phyloP scores from a whole-genome alignment of 2,888 invertebrate genomes.

The Chirona hameri region DNA sequence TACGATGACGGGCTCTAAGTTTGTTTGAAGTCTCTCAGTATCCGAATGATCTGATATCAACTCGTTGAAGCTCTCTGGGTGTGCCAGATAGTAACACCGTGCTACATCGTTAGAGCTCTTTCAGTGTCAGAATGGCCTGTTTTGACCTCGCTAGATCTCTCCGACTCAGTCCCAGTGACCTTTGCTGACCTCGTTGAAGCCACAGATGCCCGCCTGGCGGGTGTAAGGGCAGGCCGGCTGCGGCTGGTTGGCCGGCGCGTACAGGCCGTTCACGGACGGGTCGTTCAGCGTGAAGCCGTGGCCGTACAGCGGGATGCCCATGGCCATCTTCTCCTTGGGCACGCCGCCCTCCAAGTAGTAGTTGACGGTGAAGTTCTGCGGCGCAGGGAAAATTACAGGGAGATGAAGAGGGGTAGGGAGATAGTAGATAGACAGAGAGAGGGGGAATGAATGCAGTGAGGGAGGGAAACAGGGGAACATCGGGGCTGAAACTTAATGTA shows the following conservation, averaged over 20 bases:
- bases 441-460: background rate
- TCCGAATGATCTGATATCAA: no score
- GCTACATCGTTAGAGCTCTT: no score
- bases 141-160: no score
- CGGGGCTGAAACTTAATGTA: no score
- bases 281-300: conserved; percentile 60
- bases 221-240: conserved; percentile 64
- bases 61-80: no score
- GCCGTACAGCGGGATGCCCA: conserved; percentile 70
- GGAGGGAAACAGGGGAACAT: no score
- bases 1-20: no score
- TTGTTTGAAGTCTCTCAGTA: no score
- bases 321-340: conserved; percentile 60
- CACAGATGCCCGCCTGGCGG: conserved; percentile 57
- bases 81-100: no score
- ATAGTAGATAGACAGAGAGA: background rate
- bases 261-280: conserved; percentile 50
- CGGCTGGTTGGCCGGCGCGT: conserved; percentile 56
- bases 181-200: conserved; percentile 64
- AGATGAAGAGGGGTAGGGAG: background rate
- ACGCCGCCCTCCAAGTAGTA: conserved; percentile 58
- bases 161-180: background rate
- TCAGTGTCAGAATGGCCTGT: no score
- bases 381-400: background rate
- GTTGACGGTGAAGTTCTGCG: conserved; percentile 48